These are phyloP conservation scores for Speoplatyrhinus poulsoni DNA, from an alignment of 2,113 vertebrate genomes.

Conservation along the genomic window DNA sequence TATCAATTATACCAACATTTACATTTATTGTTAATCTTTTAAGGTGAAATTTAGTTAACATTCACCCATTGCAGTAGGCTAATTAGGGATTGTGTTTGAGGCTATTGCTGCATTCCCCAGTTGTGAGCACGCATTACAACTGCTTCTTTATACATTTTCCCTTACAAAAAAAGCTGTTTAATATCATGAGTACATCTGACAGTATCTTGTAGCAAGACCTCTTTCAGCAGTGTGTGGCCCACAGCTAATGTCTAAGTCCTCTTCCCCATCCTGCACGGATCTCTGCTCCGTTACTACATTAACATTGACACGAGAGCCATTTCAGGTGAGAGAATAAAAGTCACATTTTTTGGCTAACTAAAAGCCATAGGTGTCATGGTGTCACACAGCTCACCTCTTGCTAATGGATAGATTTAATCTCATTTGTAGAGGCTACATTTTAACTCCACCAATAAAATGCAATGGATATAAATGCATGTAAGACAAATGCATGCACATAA, in stretches of 20 bases:
- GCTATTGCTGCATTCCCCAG: constrained; percentile 56
- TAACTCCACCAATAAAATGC: constrained; percentile 6
- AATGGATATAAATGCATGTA: too few species aligned
- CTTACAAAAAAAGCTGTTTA: constrained; percentile 44
- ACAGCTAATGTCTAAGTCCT: not conserved
- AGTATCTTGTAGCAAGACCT: not conserved
- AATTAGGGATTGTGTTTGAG: constrained; percentile 46
- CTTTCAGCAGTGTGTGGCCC: not conserved
- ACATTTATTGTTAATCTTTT: constrained; percentile 10
- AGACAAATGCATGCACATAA: too few species aligned
- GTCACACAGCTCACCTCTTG: constrained; percentile 11
- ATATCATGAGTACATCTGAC: constrained; percentile 24
- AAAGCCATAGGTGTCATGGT: constrained; percentile 44
- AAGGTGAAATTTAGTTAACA: constrained; percentile 33
- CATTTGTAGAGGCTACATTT: constrained; percentile 30
- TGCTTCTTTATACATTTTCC: constrained; percentile 52
- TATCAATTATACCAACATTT: not conserved
- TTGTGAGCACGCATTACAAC: constrained; percentile 54
- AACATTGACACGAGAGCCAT: constrained; percentile 25
- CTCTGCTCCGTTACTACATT: constrained; percentile 17
- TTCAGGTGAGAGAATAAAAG: constrained; percentile 55
- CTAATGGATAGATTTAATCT: constrained; percentile 29
- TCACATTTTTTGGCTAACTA: constrained; percentile 25
- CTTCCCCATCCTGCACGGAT: constrained; percentile 1
- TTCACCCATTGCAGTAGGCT: constrained; percentile 17